These are phyloP conservation scores for Halichoerus grypus DNA, from an alignment of 2,113 vertebrate genomes.

Conservation along the genomic window DNA sequence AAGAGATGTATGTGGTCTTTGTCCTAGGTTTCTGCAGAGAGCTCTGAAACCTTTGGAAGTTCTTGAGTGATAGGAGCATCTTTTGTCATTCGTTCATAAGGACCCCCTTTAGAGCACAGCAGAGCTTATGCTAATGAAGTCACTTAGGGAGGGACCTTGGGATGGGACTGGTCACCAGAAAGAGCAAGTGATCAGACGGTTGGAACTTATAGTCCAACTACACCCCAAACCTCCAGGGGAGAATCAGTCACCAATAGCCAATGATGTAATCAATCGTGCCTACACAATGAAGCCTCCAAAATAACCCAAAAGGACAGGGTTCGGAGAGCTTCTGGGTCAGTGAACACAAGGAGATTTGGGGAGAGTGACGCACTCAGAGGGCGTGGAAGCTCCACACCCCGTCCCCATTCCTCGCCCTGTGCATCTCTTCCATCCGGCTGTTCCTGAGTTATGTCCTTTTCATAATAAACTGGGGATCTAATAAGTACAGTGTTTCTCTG, in stretches of 20 bases:
- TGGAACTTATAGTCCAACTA: not conserved
- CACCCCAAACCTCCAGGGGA: not conserved
- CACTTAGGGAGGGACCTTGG: not conserved
- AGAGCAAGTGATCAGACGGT: not conserved
- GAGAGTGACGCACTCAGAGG: not conserved
- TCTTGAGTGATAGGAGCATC: not conserved
- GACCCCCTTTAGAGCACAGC: not conserved
- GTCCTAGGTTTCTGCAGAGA: not conserved
- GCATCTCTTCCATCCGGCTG: not conserved
- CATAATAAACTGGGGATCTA: not conserved
- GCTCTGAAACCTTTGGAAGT: not conserved
- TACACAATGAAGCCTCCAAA: not conserved
- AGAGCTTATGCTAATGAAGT: not conserved
- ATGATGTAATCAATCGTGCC: not conserved
- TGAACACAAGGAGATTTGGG: not conserved
- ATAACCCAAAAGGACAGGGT: not conserved
- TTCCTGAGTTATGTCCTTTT: not conserved
- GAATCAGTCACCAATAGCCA: too few species aligned
- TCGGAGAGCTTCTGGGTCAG: not conserved
- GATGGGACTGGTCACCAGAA: not conserved
- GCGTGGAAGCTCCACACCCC: not conserved
- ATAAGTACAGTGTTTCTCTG: not conserved
- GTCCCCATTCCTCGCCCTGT: not conserved
- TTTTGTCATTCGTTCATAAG: not conserved
- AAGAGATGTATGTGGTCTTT: not conserved